Percentiles rank a stretch among this genome's conserved stretches.
Evolutionary conservation across 1,140 invertebrate genomes (phyloP).

Genomic region (Riptortus pedestris): DNA sequence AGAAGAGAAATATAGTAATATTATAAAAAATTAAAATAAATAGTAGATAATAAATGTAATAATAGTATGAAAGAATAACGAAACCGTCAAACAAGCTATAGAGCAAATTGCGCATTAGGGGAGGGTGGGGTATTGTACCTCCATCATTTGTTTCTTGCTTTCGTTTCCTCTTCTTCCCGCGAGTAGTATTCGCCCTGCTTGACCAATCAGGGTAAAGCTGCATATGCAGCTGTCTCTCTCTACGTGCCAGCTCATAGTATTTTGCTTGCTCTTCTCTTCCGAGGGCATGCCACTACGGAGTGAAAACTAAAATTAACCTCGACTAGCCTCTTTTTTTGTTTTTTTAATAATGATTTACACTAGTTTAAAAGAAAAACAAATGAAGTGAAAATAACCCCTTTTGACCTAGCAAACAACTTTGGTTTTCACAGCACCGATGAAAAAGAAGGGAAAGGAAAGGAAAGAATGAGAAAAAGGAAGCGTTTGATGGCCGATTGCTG

Average conservation of each 20-base stretch:
- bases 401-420: background rate
- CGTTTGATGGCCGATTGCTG: constrained; percentile 28
- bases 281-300: constrained; percentile 89
- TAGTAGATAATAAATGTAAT: constrained; percentile 14
- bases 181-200: constrained; percentile 91
- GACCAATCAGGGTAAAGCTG: constrained; percentile 99
- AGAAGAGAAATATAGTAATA: constrained; percentile 19
- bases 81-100: constrained; percentile 31
- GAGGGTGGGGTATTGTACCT: constrained; percentile 48
- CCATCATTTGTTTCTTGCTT: constrained; percentile 96
- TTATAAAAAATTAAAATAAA: constrained; percentile 13
- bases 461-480: constrained; percentile 25
- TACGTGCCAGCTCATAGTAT: constrained; percentile 98
- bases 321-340: background rate
- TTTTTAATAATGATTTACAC: background rate
- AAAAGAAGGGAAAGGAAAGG: constrained; percentile 17
- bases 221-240: constrained; percentile 96
- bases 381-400: constrained; percentile 6
- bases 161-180: constrained; percentile 98
- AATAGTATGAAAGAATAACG: constrained; percentile 26
- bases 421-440: background rate
- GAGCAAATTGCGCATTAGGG: constrained; percentile 20
- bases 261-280: constrained; percentile 97
- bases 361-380: constrained; percentile 17
- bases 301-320: constrained; percentile 15